Evolutionary conservation across 2,113 vertebrate genomes (phyloP).

Genomic region (Syrmaticus mikado): DNA sequence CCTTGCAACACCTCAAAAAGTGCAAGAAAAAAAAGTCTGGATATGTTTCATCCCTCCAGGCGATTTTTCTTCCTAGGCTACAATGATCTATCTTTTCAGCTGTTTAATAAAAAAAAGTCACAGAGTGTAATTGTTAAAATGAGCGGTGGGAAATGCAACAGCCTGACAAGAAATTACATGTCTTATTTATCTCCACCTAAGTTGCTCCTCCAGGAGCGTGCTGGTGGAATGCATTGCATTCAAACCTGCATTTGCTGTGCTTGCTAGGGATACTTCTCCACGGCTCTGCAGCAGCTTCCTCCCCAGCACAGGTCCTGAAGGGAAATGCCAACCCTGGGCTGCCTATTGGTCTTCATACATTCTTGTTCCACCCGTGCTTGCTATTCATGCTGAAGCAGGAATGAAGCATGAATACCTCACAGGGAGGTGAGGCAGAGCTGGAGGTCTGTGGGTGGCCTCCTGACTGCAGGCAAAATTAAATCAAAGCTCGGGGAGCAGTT

Average conservation of each 20-base stretch:
- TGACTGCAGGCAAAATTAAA: slow-evolving; percentile 41
- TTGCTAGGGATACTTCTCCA: background rate
- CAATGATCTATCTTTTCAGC: slow-evolving; percentile 28
- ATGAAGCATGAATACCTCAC: background rate
- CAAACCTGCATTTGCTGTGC: background rate
- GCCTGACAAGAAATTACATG: slow-evolving; percentile 60
- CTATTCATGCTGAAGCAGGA: background rate
- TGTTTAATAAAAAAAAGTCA: slow-evolving; percentile 42
- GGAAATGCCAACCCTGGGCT: background rate
- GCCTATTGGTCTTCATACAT: background rate
- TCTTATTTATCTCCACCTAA: slow-evolving; percentile 42
- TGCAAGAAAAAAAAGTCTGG: slow-evolving; percentile 13
- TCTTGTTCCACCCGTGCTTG: background rate
- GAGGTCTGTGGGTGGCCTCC: slow-evolving; percentile 45
- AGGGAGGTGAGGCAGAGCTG: background rate
- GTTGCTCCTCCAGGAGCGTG: background rate
- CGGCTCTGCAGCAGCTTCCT: background rate
- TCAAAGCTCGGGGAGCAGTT: slow-evolving; percentile 40
- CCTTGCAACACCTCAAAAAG: slow-evolving; percentile 17
- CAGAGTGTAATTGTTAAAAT: slow-evolving; percentile 31
- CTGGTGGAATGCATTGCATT: background rate
- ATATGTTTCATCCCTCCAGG: slow-evolving; percentile 49
- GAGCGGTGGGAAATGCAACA: slow-evolving; percentile 11
- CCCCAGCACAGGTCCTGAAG: background rate
- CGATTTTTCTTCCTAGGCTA: slow-evolving; percentile 42